Percentiles rank a stretch among this genome's conserved stretches.
Evolutionary conservation across 2,888 invertebrate genomes (phyloP).

Genomic region (Plemyria rubiginata): DNA sequence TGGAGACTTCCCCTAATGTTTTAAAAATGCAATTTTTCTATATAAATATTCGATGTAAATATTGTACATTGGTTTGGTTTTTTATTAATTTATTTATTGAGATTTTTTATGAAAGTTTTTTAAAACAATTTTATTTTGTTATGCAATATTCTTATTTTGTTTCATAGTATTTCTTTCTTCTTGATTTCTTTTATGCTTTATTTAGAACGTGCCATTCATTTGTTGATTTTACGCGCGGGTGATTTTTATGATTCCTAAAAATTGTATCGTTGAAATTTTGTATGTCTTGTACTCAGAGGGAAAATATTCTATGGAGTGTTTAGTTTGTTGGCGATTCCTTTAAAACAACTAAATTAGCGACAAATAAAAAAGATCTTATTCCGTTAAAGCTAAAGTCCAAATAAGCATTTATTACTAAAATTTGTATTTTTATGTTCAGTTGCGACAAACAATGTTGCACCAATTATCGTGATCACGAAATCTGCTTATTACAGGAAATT

Average conservation of each 20-base stretch:
- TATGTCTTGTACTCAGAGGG: slow-evolving; percentile 17
- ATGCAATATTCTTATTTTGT: slow-evolving; percentile 59
- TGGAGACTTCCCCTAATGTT: slow-evolving; percentile 62
- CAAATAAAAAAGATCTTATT: too few species aligned
- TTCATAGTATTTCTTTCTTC: slow-evolving; percentile 51
- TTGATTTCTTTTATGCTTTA: slow-evolving; percentile 49
- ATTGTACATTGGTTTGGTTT: slow-evolving; percentile 76
- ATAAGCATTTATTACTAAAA: too few species aligned
- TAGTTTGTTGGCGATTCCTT: too few species aligned
- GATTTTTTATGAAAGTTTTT: slow-evolving; percentile 71
- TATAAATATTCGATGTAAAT: slow-evolving; percentile 82
- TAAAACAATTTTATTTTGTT: slow-evolving; percentile 75
- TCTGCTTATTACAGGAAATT: too few species aligned
- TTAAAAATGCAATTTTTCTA: slow-evolving; percentile 67
- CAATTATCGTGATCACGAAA: too few species aligned
- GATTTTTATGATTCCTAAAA: slow-evolving; percentile 66
- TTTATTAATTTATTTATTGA: slow-evolving; percentile 72
- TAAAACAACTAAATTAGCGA: too few species aligned
- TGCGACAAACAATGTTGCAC: too few species aligned
- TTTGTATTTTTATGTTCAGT: too few species aligned
- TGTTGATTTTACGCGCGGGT: slow-evolving; percentile 57
- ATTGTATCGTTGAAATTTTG: slow-evolving; percentile 48
- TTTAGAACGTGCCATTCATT: slow-evolving; percentile 73
- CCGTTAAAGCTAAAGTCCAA: too few species aligned
- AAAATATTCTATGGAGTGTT: slow-evolving; percentile 12